phyloP scores from a whole-genome alignment of 2,888 invertebrate genomes.

The Polydrusus cervinus region DNA sequence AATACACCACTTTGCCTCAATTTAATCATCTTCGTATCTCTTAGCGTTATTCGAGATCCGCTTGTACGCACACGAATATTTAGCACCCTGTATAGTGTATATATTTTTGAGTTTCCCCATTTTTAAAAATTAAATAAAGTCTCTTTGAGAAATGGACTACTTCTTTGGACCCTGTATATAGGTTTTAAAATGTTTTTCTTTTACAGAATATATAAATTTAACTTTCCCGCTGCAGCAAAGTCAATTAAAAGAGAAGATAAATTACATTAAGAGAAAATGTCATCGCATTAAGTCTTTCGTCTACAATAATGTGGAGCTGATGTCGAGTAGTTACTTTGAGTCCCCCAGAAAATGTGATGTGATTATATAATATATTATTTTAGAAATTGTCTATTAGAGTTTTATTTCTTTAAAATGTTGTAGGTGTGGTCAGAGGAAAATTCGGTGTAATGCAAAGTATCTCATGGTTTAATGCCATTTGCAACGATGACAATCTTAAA shows the following conservation, averaged over 20 bases:
- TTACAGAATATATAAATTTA: conserved; percentile 34
- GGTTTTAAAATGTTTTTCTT: background rate
- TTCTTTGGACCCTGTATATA: no score
- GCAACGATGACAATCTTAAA: no score
- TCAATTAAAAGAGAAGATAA: conserved; percentile 33
- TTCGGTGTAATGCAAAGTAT: no score
- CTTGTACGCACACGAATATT: no score
- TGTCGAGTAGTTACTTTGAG: background rate
- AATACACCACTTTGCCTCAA: no score
- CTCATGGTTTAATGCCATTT: no score
- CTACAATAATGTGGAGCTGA: conserved; percentile 39
- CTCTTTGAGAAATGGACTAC: no score
- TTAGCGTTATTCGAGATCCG: no score
- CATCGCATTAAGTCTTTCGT: conserved; percentile 33
- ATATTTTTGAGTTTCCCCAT: no score
- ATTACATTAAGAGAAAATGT: conserved; percentile 31
- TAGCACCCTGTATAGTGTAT: no score
- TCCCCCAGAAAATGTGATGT: conserved; percentile 2
- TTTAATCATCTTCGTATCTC: no score
- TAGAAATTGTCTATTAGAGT: background rate
- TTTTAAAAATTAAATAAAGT: no score
- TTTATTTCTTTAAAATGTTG: background rate
- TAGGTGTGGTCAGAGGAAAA: background rate
- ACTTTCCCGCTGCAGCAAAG: conserved; percentile 25
- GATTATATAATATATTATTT: background rate